Evolutionary conservation across 2,797 vertebrate genomes (phyloP).

Genomic region (Xerus rutilus): DNA sequence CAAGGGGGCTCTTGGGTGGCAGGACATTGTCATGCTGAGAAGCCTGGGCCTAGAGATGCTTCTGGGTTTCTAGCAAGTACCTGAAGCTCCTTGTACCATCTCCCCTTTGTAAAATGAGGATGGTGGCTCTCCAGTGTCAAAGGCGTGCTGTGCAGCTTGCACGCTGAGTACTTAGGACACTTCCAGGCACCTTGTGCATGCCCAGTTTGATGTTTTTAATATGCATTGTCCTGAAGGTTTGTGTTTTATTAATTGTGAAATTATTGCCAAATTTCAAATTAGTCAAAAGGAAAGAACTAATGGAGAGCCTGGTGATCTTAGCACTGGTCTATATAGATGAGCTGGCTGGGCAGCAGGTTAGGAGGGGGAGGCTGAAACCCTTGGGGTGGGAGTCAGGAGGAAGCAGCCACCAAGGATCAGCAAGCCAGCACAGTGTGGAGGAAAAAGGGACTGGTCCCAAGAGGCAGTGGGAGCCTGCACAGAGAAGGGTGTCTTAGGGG

Average conservation of each 20-base stretch:
- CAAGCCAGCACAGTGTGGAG: too few species aligned
- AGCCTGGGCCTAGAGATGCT: too few species aligned
- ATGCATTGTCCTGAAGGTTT: background rate
- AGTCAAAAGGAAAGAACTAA: background rate
- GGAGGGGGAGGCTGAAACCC: background rate
- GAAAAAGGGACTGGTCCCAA: background rate
- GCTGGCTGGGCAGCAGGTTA: too few species aligned
- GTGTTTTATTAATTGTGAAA: background rate
- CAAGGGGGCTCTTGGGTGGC: background rate
- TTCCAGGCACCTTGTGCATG: rapidly evolving
- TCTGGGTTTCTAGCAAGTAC: background rate
- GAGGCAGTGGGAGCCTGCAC: background rate
- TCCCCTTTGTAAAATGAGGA: background rate
- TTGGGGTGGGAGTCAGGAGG: too few species aligned
- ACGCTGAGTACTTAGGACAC: rapidly evolving
- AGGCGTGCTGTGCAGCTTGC: too few species aligned
- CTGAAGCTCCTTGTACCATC: too few species aligned
- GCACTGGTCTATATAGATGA: background rate
- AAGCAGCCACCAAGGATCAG: background rate
- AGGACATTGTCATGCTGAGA: rapidly evolving
- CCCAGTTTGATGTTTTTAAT: too few species aligned
- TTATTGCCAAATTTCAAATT: background rate
- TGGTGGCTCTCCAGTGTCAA: rapidly evolving
- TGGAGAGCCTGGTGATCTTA: background rate
- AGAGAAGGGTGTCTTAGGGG: rapidly evolving